Percentiles rank a stretch among this genome's conserved stretches.
phyloP scores from a whole-genome alignment of 2,888 invertebrate genomes.

The Gisinianus flammeolus region DNA sequence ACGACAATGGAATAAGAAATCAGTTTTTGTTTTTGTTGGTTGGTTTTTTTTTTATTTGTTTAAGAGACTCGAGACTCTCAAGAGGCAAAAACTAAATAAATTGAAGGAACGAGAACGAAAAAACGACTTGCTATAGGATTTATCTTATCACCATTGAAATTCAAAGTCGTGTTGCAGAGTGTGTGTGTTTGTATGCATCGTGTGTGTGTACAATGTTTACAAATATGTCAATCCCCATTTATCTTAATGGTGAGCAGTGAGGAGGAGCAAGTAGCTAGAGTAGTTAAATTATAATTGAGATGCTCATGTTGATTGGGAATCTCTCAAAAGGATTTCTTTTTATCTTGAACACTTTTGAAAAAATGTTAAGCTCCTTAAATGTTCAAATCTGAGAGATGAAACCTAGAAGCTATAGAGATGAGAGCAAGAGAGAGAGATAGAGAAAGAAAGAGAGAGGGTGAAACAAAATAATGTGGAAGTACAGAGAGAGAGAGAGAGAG shows the following conservation, averaged over 20 bases:
- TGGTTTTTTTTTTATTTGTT: too few species aligned
- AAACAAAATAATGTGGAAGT: neutral
- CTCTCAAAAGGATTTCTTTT: neutral
- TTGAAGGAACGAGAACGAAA: neutral
- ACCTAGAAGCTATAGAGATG: neutral
- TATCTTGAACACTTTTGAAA: neutral
- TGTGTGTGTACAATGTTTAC: slow-evolving; percentile 19
- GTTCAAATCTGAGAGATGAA: neutral
- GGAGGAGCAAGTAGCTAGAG: neutral
- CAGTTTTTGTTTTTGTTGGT: neutral
- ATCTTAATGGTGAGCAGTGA: slow-evolving; percentile 1
- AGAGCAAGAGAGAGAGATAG: neutral
- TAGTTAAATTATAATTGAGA: slow-evolving; percentile 21
- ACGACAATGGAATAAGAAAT: neutral
- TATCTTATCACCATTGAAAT: neutral
- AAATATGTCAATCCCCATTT: slow-evolving; percentile 28
- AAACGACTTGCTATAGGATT: neutral
- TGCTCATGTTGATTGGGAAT: neutral
- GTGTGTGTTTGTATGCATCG: neutral
- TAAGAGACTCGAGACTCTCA: too few species aligned
- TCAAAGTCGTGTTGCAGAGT: neutral
- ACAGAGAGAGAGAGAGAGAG: neutral
- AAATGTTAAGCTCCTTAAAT: slow-evolving; percentile 14
- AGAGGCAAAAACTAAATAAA: neutral
- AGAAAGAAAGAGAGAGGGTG: neutral